Evolutionary conservation across 2,888 invertebrate species (phyloP).

Genomic region (Melinaea menophilus): DNA sequence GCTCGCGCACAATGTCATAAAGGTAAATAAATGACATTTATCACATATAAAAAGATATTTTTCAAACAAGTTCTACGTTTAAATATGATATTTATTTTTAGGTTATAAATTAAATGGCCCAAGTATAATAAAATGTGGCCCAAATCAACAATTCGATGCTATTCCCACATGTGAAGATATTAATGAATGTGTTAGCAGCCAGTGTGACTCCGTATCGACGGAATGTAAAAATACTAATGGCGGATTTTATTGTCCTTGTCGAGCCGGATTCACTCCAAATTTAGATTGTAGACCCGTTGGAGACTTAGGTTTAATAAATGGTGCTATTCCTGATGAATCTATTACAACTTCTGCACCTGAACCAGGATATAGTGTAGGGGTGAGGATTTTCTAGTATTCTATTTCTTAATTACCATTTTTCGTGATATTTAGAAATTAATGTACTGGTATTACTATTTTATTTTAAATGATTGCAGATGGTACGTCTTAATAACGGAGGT

Average conservation of each 20-base stretch:
- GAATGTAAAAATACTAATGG: constrained; percentile 94
- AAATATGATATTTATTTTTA: constrained; percentile 34
- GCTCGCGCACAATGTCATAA: constrained; percentile 94
- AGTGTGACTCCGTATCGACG: constrained; percentile 93
- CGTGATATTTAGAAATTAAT: neutral
- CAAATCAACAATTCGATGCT: constrained; percentile 89
- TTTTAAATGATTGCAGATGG: constrained; percentile 76
- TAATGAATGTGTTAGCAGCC: constrained; percentile 92
- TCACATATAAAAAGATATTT: neutral
- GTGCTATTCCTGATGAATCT: constrained; percentile 93
- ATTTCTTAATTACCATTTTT: constrained; percentile 6
- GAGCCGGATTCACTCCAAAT: constrained; percentile 88
- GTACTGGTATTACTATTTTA: neutral
- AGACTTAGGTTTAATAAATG: constrained; percentile 91
- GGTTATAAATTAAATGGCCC: constrained; percentile 92
- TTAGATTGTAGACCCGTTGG: constrained; percentile 94
- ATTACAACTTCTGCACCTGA: constrained; percentile 91
- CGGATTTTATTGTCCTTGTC: constrained; percentile 92
- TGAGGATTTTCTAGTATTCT: constrained; percentile 57
- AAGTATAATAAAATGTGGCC: constrained; percentile 89
- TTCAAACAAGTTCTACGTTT: constrained; percentile 2
- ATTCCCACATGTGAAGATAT: constrained; percentile 94
- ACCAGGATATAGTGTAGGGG: constrained; percentile 88
- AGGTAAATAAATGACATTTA: constrained; percentile 45
- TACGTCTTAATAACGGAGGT: constrained; percentile 87